Base-by-base conservation (phyloP, 2,113 vertebrate genomes). In the Macrotus californicus region DNA sequence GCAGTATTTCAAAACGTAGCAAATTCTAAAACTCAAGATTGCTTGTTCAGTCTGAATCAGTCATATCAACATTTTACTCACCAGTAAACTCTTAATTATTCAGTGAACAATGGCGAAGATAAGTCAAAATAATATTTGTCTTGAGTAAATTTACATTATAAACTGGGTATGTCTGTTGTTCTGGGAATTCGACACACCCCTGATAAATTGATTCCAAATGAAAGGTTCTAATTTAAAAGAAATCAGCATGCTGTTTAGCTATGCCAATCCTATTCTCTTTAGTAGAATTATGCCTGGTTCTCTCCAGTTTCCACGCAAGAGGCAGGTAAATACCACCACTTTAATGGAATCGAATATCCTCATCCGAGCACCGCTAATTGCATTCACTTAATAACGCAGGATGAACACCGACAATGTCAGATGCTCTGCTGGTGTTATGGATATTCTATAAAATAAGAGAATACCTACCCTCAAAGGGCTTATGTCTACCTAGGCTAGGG, bases 111-210 rank as follows among this genome's bases (percentile, higher is more conserved):
- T 66, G 67, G n/a, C 18, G 41, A 10, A 70, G 64, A 95, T 61
- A 89, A 91, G 86, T 64, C 86, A 94, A 95, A 70, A 89, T 48
- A 93, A 41, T 86, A 83, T 84, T 81, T 76, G 56, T 82, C 72
- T 93, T 92, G n/a, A 94, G 93, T n/a, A 9, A 56, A 94, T 92
- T 85, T 95, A 3, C 48, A 96, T 92, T 94, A 90, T 87, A 94
- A 90, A 89, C 56, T 67, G 93, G 90, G 80, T 92, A 24, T 95
- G 59, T 52, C 87, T 87, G 11, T 64, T 93, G 86, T 89, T 94
- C 69, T 70, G 81, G 46, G 82, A 96, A 94, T 77, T 90, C 2
- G 34, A 81, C 88, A 90, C 77, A 89, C 31, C 82, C 94, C 41
- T 67, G 92, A 80, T 31, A 94, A 89, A 94, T 0, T 41, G n/a